These are phyloP conservation scores for Amia ocellicauda DNA, from an alignment of 2,113 vertebrate genomes.

Conservation along the genomic window DNA sequence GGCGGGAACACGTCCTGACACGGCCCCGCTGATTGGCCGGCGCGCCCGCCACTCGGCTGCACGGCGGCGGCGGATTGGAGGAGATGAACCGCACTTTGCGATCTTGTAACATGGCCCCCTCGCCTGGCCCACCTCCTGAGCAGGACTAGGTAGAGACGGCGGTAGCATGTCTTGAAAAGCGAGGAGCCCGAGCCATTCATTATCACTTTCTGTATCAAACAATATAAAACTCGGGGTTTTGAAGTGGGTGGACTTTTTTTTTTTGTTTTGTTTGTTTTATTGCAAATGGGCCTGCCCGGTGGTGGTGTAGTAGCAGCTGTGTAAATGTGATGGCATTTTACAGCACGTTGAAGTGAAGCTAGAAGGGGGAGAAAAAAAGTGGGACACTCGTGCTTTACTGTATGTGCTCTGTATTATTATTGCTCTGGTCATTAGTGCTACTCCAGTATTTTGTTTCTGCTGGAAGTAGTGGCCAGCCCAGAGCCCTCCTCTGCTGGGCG, in stretches of 20 bases:
- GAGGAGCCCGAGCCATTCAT: slow-evolving; percentile 41
- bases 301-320: too few species aligned
- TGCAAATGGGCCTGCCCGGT: slow-evolving; percentile 41
- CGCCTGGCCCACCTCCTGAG: slow-evolving; percentile 53
- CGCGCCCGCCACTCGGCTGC: slow-evolving; percentile 48
- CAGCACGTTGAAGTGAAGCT: slow-evolving; percentile 56
- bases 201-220: slow-evolving; percentile 67
- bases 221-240: slow-evolving; percentile 67
- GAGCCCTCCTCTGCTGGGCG: slow-evolving; percentile 76
- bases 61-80: slow-evolving; percentile 55
- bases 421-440: slow-evolving; percentile 58
- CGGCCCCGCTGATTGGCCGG: slow-evolving; percentile 51
- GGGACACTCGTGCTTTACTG: slow-evolving; percentile 44
- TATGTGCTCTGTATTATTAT: slow-evolving; percentile 47
- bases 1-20: slow-evolving; percentile 49
- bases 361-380: slow-evolving; percentile 41
- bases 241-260: slow-evolving; percentile 23
- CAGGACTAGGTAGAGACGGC: slow-evolving; percentile 55
- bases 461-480: slow-evolving; percentile 64
- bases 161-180: slow-evolving; percentile 38
- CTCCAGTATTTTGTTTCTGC: slow-evolving; percentile 67
- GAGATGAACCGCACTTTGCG: slow-evolving; percentile 48
- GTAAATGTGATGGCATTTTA: slow-evolving; percentile 47
- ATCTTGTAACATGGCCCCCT: slow-evolving; percentile 75
- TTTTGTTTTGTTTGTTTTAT: slow-evolving; percentile 52